Evolutionary conservation across 2,113 vertebrate species (phyloP).

Genomic region (Perca fluviatilis): DNA sequence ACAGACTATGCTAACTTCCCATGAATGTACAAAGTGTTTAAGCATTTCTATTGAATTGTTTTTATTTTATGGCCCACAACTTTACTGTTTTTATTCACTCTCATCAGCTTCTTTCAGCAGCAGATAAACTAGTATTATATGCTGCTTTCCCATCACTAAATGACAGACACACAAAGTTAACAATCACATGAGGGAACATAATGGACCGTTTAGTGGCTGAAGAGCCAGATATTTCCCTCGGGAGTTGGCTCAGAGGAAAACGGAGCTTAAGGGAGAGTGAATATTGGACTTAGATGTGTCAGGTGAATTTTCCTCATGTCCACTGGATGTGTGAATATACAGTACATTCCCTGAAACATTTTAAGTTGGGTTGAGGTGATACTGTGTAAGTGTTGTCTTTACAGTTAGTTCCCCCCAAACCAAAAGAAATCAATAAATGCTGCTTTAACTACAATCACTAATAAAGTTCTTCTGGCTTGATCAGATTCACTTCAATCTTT

Average conservation of each 20-base stretch:
- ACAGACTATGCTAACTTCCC: too few species aligned
- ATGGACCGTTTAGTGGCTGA: too few species aligned
- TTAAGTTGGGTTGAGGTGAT: too few species aligned
- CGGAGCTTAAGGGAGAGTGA: not conserved
- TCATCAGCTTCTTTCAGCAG: not conserved
- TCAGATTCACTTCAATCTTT: not conserved
- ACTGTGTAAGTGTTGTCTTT: too few species aligned
- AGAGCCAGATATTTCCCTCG: too few species aligned
- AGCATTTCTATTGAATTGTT: not conserved
- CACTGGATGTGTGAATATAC: too few species aligned
- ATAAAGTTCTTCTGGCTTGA: not conserved
- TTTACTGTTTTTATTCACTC: not conserved
- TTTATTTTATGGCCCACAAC: not conserved
- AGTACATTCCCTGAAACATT: too few species aligned
- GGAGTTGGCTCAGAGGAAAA: not conserved
- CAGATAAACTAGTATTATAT: not conserved
- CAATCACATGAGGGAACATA: not conserved
- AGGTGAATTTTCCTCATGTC: too few species aligned
- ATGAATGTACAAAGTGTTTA: not conserved
- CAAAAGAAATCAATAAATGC: not conserved
- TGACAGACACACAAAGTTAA: not conserved
- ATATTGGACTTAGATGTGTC: too few species aligned
- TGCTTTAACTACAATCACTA: not conserved
- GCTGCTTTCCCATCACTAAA: too few species aligned
- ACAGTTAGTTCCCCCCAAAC: not conserved